Evolutionary conservation across 2,113 vertebrate species (phyloP).

Genomic region (Pygoscelis antarcticus): DNA sequence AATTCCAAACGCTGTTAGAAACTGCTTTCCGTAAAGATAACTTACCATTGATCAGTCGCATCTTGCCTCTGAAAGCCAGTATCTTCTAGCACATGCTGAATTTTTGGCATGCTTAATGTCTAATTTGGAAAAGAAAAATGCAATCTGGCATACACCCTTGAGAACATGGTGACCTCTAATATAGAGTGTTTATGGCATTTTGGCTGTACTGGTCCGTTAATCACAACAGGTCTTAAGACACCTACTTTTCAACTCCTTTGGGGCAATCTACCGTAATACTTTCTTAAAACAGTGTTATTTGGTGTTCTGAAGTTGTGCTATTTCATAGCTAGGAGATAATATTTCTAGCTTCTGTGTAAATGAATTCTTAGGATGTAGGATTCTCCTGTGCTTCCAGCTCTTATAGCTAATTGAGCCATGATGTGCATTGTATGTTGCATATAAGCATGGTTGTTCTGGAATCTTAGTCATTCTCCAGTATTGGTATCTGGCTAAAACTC

Average conservation of each 20-base stretch:
- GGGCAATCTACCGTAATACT: neutral
- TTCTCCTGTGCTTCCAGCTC: neutral
- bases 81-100: neutral
- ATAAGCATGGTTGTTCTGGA: neutral
- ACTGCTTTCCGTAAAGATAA: neutral
- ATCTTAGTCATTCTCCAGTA: neutral
- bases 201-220: neutral
- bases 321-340: neutral
- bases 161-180: neutral
- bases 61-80: neutral
- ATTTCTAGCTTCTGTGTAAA: neutral
- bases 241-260: neutral
- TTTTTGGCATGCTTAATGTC: neutral
- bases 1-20: neutral
- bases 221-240: neutral
- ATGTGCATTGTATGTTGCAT: neutral
- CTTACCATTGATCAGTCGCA: neutral
- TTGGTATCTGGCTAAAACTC: neutral
- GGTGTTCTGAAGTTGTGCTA: neutral
- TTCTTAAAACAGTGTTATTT: neutral
- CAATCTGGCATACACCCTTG: neutral
- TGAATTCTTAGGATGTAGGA: neutral
- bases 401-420: neutral
- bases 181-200: neutral
- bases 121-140: neutral